Evolutionary conservation across 2,797 vertebrate genomes (phyloP).

Genomic region (Valencia hispanica): DNA sequence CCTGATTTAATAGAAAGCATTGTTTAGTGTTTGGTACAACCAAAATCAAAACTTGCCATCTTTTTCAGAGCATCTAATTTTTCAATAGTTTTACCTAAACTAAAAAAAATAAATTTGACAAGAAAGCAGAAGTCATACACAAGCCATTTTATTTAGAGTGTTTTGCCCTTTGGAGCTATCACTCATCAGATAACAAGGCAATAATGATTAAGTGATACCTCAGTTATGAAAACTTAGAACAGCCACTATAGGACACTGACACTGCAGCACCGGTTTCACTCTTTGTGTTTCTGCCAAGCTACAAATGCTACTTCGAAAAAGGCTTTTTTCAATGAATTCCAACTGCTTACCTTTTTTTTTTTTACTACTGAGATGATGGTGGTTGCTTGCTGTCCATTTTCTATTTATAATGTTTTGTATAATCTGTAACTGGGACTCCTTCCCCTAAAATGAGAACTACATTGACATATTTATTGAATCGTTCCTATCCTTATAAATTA

Average conservation of each 20-base stretch:
- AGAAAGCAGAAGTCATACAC: neutral
- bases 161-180: slow-evolving; percentile 65
- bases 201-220: slow-evolving; percentile 52
- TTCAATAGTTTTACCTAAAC: neutral
- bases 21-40: neutral
- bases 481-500: neutral
- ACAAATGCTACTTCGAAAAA: neutral
- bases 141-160: slow-evolving; percentile 6
- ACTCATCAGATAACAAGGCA: slow-evolving; percentile 56
- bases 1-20: neutral
- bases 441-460: neutral
- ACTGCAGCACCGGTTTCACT: slow-evolving; percentile 18
- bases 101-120: neutral
- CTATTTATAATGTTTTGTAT: neutral
- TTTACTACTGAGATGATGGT: neutral
- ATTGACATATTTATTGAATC: neutral
- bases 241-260: slow-evolving; percentile 8
- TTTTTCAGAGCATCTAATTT: neutral
- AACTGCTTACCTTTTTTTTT: neutral
- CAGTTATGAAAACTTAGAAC: slow-evolving; percentile 32
- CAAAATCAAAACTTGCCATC: neutral
- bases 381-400: neutral
- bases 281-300: neutral
- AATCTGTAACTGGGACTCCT: no score
- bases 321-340: neutral